phyloP scores from a whole-genome alignment of 2,113 vertebrate genomes.

The Elephantulus edwardii region DNA sequence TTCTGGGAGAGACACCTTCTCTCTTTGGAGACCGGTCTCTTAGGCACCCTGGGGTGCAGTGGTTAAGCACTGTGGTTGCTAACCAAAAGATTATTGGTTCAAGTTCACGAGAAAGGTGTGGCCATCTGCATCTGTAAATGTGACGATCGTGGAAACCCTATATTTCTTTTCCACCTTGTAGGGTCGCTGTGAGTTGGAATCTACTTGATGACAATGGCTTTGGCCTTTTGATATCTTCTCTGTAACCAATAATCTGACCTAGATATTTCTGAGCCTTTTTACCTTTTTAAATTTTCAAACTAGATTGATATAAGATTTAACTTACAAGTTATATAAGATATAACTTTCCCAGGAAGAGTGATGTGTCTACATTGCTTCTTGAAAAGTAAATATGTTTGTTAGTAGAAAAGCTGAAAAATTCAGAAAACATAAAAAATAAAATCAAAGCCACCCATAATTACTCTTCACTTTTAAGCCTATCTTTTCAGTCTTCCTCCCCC shows the following conservation, averaged over 20 bases:
- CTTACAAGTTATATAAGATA: not conserved
- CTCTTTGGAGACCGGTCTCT: conserved; percentile 38
- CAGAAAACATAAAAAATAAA: conserved; percentile 22
- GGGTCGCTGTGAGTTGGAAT: not conserved
- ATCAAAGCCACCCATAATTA: not conserved
- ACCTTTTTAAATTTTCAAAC: conserved; percentile 39
- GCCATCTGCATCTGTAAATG: not conserved
- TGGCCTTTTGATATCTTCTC: not conserved
- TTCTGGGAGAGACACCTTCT: conserved; percentile 9
- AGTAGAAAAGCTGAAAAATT: conserved; percentile 27
- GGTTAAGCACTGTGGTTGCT: not conserved
- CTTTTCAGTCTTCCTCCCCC: not conserved
- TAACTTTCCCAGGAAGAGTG: conserved; percentile 13
- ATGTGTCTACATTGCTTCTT: conserved; percentile 11
- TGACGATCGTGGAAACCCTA: not conserved
- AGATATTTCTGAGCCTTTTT: conserved; percentile 15
- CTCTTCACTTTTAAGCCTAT: not conserved
- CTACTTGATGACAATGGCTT: not conserved
- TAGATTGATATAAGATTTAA: not conserved
- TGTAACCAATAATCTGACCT: conserved; percentile 32
- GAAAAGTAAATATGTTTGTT: not conserved
- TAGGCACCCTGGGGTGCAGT: not conserved
- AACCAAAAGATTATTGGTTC: not conserved
- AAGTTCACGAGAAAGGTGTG: not conserved
- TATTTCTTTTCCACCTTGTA: not conserved